These are phyloP conservation scores for Rhingia rostrata DNA, from an alignment of 2,888 invertebrate species.

Conservation along the genomic window DNA sequence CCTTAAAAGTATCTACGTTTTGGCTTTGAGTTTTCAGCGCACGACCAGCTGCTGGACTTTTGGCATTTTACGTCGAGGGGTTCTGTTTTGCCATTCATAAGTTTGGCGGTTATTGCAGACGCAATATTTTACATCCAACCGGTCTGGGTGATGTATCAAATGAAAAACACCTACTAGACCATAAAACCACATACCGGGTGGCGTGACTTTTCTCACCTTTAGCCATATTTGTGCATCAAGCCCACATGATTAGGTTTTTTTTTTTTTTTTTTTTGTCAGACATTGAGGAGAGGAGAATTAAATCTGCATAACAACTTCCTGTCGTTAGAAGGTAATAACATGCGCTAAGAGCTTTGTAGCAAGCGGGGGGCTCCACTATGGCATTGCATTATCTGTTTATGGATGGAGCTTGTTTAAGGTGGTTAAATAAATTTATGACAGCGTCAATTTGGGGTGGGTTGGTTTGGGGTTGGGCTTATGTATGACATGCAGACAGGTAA, in stretches of 20 bases:
- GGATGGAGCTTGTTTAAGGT: conserved; percentile 38
- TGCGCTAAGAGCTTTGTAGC: conserved; percentile 11
- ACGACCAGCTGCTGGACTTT: conserved; percentile 40
- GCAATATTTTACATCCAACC: conserved; percentile 11
- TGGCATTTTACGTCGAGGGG: conserved; percentile 18
- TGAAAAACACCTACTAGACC: conserved; percentile 37
- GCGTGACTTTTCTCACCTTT: conserved; percentile 61
- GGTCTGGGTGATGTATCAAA: conserved; percentile 14
- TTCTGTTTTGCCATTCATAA: conserved; percentile 42
- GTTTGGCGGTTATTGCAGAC: conserved; percentile 1
- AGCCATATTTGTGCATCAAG: conserved; percentile 58
- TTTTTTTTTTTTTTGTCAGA: neutral
- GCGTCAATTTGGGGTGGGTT: conserved; percentile 2
- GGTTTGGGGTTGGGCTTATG: neutral
- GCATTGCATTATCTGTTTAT: conserved; percentile 21
- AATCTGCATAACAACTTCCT: conserved; percentile 64
- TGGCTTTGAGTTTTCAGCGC: conserved; percentile 4
- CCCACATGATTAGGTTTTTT: conserved; percentile 47
- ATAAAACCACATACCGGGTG: conserved; percentile 38
- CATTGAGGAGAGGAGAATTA: conserved; percentile 2
- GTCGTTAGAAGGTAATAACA: conserved; percentile 44
- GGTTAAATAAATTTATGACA: conserved; percentile 12
- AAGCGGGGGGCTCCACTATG: conserved; percentile 17
- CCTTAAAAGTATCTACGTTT: conserved; percentile 29
- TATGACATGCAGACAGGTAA: neutral